Base-by-base conservation (phyloP, 2,797 vertebrate genomes). In the Bradypodion ventrale region DNA sequence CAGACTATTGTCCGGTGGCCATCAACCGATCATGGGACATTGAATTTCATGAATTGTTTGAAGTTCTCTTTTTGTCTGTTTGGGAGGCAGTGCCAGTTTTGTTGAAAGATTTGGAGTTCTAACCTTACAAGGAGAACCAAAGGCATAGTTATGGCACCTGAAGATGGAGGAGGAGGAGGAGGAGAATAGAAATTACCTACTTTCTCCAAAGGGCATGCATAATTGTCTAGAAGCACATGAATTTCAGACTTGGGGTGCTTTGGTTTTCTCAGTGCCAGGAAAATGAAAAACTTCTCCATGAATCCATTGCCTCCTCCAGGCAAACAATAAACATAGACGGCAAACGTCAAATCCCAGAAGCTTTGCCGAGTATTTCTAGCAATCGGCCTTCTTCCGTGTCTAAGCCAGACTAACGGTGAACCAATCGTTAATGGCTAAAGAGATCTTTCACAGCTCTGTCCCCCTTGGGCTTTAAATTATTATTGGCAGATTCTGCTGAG, bases 401-500 rank as follows among this genome's bases (percentile, higher is more conserved):
- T n/a, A n/a, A n/a, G n/a, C n/a, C n/a, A n/a, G n/a, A n/a, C n/a
- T 0, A 86, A 75, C 56, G 44, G 83, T 29, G 40, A n/a, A 42
- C 65, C 80, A 80, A 78, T 70, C 42, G 63, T 85, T 69, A 49
- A 76, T 70, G 66, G 73, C 86, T 87, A 46, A 56, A 49, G 83
- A 91, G 90, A 87, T 88, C 85, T 82, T 86, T 78, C 83, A 79
- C 87, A 83, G 87, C 74, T 84, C n/a, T 21, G 87, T 85, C 84
- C 75, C 85, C 84, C 91, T 85, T 73, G 83, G 80, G 37, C 46
- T 78, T 93, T 91, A 87, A 75, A 89, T 93, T 92, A 85, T 84
- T 87, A 70, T 90, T 89, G 83, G 85, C 29, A 1, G 89, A 83
- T 78, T 85, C 90, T 91, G 44, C 75, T 52, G 87, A 87, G 87